A percentile compares a stretch with the other conserved stretches of the same genome.
phyloP scores from a whole-genome alignment of 2,888 invertebrate genomes.

The Drosophila diplacantha region DNA sequence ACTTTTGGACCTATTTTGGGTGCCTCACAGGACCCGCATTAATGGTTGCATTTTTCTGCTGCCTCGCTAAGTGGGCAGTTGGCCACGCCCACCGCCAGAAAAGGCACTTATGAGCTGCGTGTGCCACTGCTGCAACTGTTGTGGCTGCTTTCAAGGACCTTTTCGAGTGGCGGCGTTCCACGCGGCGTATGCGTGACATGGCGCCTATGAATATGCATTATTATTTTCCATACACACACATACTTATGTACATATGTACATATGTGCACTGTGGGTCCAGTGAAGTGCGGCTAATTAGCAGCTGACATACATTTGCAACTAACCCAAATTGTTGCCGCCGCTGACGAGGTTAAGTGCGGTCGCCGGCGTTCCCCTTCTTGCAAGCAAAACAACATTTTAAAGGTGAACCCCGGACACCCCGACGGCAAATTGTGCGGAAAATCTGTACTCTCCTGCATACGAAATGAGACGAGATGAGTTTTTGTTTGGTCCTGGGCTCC shows the following conservation, averaged over 20 bases:
- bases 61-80: slow-evolving; percentile 21
- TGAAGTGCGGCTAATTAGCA: slow-evolving; percentile 57
- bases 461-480: slow-evolving; percentile 54
- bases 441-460: slow-evolving; percentile 43
- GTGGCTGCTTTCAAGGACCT: slow-evolving; percentile 53
- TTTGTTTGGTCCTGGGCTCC: slow-evolving; percentile 17
- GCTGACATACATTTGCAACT: slow-evolving; percentile 56
- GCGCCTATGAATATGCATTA: slow-evolving; percentile 61
- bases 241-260: neutral
- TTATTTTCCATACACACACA: slow-evolving; percentile 37
- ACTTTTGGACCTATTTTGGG: slow-evolving; percentile 16
- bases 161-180: slow-evolving; percentile 47
- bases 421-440: slow-evolving; percentile 56
- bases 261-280: slow-evolving; percentile 18
- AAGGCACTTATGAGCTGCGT: slow-evolving; percentile 25
- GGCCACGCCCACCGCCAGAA: slow-evolving; percentile 26
- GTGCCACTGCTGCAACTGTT: slow-evolving; percentile 1
- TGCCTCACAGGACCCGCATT: neutral
- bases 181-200: slow-evolving; percentile 60
- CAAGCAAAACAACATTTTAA: slow-evolving; percentile 28
- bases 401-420: neutral
- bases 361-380: slow-evolving; percentile 9
- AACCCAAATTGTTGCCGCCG: slow-evolving; percentile 35
- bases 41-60: slow-evolving; percentile 21
- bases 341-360: slow-evolving; percentile 38